These are phyloP conservation scores for Catocala fraxini DNA, from an alignment of 2,888 invertebrate species.

Conservation along the genomic window DNA sequence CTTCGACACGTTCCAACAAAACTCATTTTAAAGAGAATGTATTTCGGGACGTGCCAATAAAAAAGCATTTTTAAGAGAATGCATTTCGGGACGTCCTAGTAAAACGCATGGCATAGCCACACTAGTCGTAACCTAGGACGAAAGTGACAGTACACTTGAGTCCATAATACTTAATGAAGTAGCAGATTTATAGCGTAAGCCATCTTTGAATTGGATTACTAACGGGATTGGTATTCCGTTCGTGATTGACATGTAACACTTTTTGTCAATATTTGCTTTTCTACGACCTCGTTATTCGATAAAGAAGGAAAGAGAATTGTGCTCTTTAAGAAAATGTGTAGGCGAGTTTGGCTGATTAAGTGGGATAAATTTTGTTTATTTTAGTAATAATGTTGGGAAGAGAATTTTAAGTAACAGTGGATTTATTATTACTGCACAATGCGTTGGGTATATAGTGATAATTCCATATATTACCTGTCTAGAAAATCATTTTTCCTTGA, in stretches of 20 bases:
- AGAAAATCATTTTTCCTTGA: no score
- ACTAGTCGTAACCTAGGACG: constrained; percentile 2
- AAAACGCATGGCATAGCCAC: not conserved
- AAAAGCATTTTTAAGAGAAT: no score
- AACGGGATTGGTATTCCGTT: constrained; percentile 15
- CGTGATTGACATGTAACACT: constrained; percentile 17
- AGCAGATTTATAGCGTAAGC: constrained; percentile 10
- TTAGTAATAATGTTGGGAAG: no score
- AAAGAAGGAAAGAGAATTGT: not conserved
- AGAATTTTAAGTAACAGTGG: no score
- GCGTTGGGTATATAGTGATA: no score
- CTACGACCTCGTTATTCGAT: not conserved
- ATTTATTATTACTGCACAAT: no score
- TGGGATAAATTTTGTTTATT: no score
- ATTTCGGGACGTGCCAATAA: no score
- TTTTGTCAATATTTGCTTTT: constrained; percentile 4
- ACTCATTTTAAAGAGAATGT: no score
- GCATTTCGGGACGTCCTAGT: not conserved
- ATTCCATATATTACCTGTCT: no score
- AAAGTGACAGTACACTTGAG: constrained; percentile 28
- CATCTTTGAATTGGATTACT: constrained; percentile 17
- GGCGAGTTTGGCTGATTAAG: no score
- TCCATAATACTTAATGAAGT: constrained; percentile 5
- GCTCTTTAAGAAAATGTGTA: not conserved
- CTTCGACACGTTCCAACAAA: no score